phyloP scores from a whole-genome alignment of 2,797 vertebrate species.

The Propithecus perrieri region DNA sequence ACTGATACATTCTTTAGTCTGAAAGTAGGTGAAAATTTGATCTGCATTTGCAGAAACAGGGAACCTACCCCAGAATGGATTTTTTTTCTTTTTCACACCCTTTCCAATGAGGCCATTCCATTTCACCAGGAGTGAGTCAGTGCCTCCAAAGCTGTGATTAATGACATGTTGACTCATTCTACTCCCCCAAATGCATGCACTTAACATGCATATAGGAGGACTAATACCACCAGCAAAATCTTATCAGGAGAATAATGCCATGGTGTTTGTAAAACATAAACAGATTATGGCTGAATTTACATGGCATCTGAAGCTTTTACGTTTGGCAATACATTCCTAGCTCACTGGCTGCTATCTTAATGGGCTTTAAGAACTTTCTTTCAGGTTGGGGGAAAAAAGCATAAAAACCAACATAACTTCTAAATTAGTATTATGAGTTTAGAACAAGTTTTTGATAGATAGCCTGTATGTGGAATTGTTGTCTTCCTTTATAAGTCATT shows the following conservation, averaged over 20 bases:
- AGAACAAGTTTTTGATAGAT: slow-evolving; percentile 42
- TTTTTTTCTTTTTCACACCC: slow-evolving; percentile 49
- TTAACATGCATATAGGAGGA: slow-evolving; percentile 17
- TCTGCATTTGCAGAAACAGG: slow-evolving; percentile 42
- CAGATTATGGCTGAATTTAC: slow-evolving; percentile 12
- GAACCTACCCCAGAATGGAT: slow-evolving; percentile 11
- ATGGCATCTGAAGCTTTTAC: neutral
- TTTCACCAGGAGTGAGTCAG: slow-evolving; percentile 56
- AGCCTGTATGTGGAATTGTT: slow-evolving; percentile 22
- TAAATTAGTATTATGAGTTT: slow-evolving; percentile 43
- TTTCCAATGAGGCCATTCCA: slow-evolving; percentile 52
- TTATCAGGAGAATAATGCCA: slow-evolving; percentile 30
- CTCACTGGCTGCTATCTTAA: slow-evolving; percentile 31
- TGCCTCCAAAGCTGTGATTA: slow-evolving; percentile 67
- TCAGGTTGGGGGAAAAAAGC: neutral
- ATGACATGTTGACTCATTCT: slow-evolving; percentile 36
- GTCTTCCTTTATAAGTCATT: slow-evolving; percentile 64
- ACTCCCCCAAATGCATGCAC: slow-evolving; percentile 37
- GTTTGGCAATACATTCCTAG: neutral
- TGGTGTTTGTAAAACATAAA: slow-evolving; percentile 14
- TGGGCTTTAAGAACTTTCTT: slow-evolving; percentile 25
- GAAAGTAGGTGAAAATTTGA: slow-evolving; percentile 30
- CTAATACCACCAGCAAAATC: neutral
- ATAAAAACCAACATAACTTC: slow-evolving; percentile 27
- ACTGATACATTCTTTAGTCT: neutral